phyloP scores from a whole-genome alignment of 2,113 vertebrate genomes.

The Mirza zaza region DNA sequence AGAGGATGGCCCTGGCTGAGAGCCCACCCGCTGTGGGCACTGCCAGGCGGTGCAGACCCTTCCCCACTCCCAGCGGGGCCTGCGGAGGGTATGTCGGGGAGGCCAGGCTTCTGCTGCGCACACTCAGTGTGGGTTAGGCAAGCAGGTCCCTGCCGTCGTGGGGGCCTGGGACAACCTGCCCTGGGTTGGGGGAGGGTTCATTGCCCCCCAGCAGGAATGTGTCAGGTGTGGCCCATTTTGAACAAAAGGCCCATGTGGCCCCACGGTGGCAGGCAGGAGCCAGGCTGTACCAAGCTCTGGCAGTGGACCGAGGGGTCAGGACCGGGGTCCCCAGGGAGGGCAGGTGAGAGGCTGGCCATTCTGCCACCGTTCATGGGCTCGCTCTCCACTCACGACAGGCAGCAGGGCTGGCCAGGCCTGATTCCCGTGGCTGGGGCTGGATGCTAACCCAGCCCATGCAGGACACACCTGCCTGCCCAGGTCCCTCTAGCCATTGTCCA shows the following conservation, averaged over 20 bases:
- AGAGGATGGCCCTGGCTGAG: neutral
- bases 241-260: accelerated
- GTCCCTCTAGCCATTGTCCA: neutral
- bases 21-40: neutral
- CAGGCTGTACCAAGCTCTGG: accelerated
- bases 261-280: neutral
- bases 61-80: neutral
- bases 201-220: neutral
- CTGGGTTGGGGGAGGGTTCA: neutral
- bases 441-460: neutral
- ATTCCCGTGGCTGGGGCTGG: neutral
- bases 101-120: neutral
- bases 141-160: neutral
- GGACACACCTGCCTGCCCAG: neutral
- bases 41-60: neutral
- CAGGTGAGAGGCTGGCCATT: neutral
- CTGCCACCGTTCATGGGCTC: accelerated
- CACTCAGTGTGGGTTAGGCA: neutral
- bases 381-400: neutral
- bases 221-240: accelerated
- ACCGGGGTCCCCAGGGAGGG: neutral
- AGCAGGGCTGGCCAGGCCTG: neutral
- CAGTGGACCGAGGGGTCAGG: neutral
- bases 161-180: neutral
- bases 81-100: neutral